These are phyloP conservation scores for Hemithea aestivaria DNA, from an alignment of 2,888 invertebrate species.

Conservation along the genomic window DNA sequence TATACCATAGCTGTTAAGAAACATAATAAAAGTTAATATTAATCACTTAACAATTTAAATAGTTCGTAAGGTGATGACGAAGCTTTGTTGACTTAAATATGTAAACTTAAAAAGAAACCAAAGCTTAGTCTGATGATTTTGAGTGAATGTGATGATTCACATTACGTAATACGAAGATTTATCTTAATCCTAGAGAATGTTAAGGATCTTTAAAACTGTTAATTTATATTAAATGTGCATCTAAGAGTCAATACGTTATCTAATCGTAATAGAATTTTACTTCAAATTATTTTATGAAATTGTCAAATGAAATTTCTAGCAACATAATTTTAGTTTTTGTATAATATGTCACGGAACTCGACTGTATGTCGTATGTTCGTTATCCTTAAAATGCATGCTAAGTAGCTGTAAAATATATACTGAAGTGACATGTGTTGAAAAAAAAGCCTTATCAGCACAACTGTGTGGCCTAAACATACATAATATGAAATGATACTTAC, in stretches of 20 bases:
- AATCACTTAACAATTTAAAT: constrained; percentile 24
- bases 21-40: constrained; percentile 21
- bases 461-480: constrained; percentile 19
- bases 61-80: constrained; percentile 23
- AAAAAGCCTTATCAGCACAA: too few species aligned
- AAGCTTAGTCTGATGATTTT: constrained; percentile 26
- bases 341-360: constrained; percentile 7
- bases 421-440: constrained; percentile 2
- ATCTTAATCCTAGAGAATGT: constrained; percentile 10
- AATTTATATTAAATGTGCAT: constrained; percentile 7
- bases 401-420: background rate
- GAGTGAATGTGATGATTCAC: constrained; percentile 8
- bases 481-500: constrained; percentile 3
- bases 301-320: constrained; percentile 2
- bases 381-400: background rate
- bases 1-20: constrained; percentile 28
- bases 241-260: constrained; percentile 8
- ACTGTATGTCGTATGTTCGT: background rate
- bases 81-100: constrained; percentile 26
- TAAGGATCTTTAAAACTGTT: constrained; percentile 11
- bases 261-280: constrained; percentile 3
- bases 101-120: constrained; percentile 21
- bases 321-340: constrained; percentile 3
- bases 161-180: constrained; percentile 7
- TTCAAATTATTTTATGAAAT: constrained; percentile 4